These are phyloP conservation scores for Ellobium chinense DNA, from an alignment of 2,888 invertebrate species.

Conservation along the genomic window DNA sequence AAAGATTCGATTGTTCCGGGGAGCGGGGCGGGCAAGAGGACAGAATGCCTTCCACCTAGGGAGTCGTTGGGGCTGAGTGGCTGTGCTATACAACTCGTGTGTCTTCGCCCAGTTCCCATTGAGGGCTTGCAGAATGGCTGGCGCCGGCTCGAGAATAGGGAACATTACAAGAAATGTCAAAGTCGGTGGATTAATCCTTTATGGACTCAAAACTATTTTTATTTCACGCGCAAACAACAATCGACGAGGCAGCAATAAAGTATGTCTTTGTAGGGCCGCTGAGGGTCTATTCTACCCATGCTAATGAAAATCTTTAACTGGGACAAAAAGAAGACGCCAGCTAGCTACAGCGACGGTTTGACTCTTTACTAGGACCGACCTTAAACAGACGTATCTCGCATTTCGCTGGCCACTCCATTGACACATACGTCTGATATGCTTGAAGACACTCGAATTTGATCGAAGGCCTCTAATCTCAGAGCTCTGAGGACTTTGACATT, in stretches of 20 bases:
- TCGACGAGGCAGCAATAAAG: constrained; percentile 17
- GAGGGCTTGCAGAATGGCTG: constrained; percentile 22
- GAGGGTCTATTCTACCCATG: neutral
- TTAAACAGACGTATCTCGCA: constrained; percentile 9
- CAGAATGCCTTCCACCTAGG: constrained; percentile 30
- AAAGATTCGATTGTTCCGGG: constrained; percentile 24
- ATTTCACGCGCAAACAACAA: constrained; percentile 24
- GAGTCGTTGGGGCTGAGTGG: constrained; percentile 23
- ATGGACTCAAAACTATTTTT: constrained; percentile 33
- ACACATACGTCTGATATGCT: neutral
- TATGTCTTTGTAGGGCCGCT: constrained; percentile 1
- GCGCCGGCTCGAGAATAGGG: constrained; percentile 31
- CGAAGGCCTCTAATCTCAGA: no score
- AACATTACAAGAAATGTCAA: constrained; percentile 35
- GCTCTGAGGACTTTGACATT: no score
- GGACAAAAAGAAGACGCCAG: constrained; percentile 24
- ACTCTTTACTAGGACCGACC: constrained; percentile 1
- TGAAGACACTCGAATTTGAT: no score
- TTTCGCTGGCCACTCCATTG: neutral
- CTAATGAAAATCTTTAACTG: constrained; percentile 29
- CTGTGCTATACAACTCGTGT: constrained; percentile 24
- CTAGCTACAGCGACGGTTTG: neutral
- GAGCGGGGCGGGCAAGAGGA: constrained; percentile 18
- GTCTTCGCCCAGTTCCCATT: constrained; percentile 21
- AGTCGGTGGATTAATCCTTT: constrained; percentile 37